Evolutionary conservation across 1,140 invertebrate genomes (phyloP).

Genomic region (Lordiphosa collinella): DNA sequence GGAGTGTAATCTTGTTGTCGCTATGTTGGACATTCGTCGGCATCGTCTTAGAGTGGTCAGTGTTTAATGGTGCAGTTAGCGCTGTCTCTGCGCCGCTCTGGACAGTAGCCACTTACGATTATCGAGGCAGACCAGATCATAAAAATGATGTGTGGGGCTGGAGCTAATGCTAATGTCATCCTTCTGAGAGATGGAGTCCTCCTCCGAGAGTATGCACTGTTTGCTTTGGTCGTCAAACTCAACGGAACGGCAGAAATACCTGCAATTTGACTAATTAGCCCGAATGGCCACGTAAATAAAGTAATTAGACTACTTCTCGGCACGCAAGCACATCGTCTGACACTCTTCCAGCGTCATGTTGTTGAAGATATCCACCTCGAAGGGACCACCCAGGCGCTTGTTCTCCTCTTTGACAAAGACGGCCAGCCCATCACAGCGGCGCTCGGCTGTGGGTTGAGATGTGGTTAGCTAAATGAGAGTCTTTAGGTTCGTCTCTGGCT

Average conservation of each 20-base stretch:
- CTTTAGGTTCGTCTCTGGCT: slow-evolving; percentile 25
- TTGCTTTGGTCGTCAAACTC: slow-evolving; percentile 92
- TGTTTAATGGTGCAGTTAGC: slow-evolving; percentile 46
- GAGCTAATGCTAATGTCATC: slow-evolving; percentile 90
- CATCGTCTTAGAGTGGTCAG: slow-evolving; percentile 23
- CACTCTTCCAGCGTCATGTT: slow-evolving; percentile 92
- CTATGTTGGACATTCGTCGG: slow-evolving; percentile 27
- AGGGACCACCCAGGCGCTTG: slow-evolving; percentile 90
- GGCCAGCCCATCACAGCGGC: slow-evolving; percentile 90
- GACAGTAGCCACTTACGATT: slow-evolving; percentile 86
- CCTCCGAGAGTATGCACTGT: slow-evolving; percentile 91
- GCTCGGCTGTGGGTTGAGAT: slow-evolving; percentile 83
- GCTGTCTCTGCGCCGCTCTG: slow-evolving; percentile 20
- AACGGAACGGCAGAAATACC: slow-evolving; percentile 93
- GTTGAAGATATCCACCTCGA: slow-evolving; percentile 91
- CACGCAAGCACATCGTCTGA: slow-evolving; percentile 87
- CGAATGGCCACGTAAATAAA: slow-evolving; percentile 26
- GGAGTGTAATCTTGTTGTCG: slow-evolving; percentile 57
- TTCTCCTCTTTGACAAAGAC: slow-evolving; percentile 94
- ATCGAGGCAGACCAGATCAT: slow-evolving; percentile 91
- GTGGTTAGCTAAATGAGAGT: background rate
- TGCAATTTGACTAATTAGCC: slow-evolving; percentile 70
- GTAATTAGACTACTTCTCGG: slow-evolving; percentile 83
- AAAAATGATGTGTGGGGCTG: slow-evolving; percentile 90
- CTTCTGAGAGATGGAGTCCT: slow-evolving; percentile 92